Evolutionary conservation across 2,888 invertebrate species (phyloP), one percentile per base, ranked within the genome.

Genomic region (Pachliopta kotzebuea): DNA sequence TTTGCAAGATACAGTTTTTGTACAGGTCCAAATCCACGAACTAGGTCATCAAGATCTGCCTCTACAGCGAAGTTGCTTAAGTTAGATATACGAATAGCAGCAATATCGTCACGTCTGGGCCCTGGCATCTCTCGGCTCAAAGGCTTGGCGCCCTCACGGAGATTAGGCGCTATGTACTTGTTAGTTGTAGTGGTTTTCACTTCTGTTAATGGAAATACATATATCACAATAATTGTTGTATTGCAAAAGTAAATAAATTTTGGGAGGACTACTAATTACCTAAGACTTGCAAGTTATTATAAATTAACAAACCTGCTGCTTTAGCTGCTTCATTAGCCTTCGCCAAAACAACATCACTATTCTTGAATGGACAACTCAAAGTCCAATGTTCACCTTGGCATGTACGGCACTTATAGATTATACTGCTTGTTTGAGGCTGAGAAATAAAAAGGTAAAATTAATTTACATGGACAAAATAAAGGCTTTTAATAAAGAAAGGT

Each of bases 311-410:
- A 85, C 91, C 91, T 70, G 84, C 71, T 67, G 81, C 76, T 71
- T 90, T 91, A 17, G 85, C 79, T 67, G 85, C 85, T 74, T 91
- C 91, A 67, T 72, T 83, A 31, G 87, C 93, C 80, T 95, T 95
- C 66, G 93, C 89, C 71, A 95, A 95, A 62, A 94, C 95, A 76
- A 96, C 91, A 74, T 95, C 95, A 0, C 97, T 96, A 77, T 98
- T 98, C 88, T 98, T 99, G 94, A 97, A 99, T 0, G 99, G 99
- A 93, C 99, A 99, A 80, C 97, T 96, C 52, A 98, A 95, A 45
- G 99, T 98, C 98, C 99, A 99, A 93, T 99, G 99, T 81, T 99
- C 99, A 62, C 98, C 97, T 78, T 96, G 96, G 84, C 98, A 98
- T 67, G 95, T 96, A 85, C 98, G 94, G 79, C 98, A 98, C 81